Conservation (phyloP, 64 coral and sea anemone genomes). For the Stichodactyla helianthus region DNA sequence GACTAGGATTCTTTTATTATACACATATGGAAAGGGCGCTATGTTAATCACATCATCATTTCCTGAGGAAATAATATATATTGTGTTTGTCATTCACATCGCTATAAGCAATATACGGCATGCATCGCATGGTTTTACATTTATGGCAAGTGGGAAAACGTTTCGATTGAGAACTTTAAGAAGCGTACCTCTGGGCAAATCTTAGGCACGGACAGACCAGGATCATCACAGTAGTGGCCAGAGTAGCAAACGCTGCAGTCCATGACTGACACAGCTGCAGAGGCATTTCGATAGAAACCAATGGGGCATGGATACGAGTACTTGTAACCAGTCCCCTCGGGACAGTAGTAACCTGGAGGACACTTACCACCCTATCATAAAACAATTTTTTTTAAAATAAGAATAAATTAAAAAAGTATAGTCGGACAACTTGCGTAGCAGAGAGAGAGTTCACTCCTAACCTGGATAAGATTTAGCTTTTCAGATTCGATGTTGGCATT, state of each 20-base stretch:
- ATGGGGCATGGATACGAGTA: conserved; percentile 68
- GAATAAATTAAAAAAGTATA: background rate
- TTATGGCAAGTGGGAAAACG: background rate
- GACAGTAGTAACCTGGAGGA: conserved; percentile 88
- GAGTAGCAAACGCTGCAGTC: conserved; percentile 94
- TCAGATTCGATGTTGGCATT: too few relatives aligned
- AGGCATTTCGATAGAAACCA: conserved; percentile 93
- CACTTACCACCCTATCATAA: conserved; percentile 62
- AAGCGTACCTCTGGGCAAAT: conserved; percentile 71
- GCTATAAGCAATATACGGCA: background rate
- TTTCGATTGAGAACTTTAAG: background rate
- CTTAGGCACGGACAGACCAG: conserved; percentile 63
- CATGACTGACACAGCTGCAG: conserved; percentile 74
- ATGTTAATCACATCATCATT: too few relatives aligned
- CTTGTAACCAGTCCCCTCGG: conserved; percentile 78
- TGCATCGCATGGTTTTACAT: too few relatives aligned
- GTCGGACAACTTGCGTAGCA: too few relatives aligned
- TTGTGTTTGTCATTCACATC: too few relatives aligned
- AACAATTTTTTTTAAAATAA: too few relatives aligned
- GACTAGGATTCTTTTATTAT: too few relatives aligned
- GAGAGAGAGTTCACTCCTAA: too few relatives aligned
- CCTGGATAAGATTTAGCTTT: too few relatives aligned
- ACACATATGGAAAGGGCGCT: too few relatives aligned
- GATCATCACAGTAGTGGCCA: conserved; percentile 73
- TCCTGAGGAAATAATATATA: too few relatives aligned